Conservation (phyloP, 1,140 invertebrate genomes). For the Drosophila tani region DNA sequence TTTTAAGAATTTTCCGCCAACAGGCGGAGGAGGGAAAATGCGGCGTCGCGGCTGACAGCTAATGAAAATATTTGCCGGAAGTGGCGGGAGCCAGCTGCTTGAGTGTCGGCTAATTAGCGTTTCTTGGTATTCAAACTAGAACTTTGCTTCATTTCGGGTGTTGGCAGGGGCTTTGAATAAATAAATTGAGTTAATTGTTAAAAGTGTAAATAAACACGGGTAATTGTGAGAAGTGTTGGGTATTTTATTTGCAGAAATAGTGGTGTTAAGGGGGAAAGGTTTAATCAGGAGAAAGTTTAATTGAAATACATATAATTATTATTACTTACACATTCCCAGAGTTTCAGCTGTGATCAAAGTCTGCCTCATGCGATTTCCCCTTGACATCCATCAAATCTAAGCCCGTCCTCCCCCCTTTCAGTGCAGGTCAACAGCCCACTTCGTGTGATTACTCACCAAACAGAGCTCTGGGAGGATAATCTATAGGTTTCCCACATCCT, state of each 20-base stretch:
- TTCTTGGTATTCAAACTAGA: conserved; percentile 14
- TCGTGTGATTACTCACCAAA: conserved; percentile 52
- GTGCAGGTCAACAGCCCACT: conserved; percentile 54
- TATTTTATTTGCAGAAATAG: too few species aligned
- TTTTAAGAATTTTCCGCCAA: conserved; percentile 42
- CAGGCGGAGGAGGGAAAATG: conserved; percentile 10
- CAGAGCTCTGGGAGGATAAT: conserved; percentile 29
- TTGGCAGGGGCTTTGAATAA: not conserved
- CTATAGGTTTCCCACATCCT: not conserved
- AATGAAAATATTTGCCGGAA: conserved; percentile 61
- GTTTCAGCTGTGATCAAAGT: conserved; percentile 13
- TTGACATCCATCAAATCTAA: conserved; percentile 47
- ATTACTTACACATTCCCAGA: not conserved
- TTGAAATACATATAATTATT: not conserved
- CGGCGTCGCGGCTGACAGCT: conserved; percentile 53
- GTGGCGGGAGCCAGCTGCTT: conserved; percentile 1
- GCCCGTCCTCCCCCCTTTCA: conserved; percentile 10
- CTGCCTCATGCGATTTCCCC: conserved; percentile 11
- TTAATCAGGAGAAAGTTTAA: not conserved
- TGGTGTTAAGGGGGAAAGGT: too few species aligned
- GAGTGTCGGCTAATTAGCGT: conserved; percentile 47
- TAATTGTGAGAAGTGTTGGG: not conserved
- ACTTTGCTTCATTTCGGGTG: not conserved
- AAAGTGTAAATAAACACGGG: not conserved
- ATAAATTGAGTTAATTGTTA: conserved; percentile 9